Evolutionary conservation across 2,888 invertebrate species (phyloP), one percentile per base, ranked within the genome.

Genomic region (Cerceris rybyensis): DNA sequence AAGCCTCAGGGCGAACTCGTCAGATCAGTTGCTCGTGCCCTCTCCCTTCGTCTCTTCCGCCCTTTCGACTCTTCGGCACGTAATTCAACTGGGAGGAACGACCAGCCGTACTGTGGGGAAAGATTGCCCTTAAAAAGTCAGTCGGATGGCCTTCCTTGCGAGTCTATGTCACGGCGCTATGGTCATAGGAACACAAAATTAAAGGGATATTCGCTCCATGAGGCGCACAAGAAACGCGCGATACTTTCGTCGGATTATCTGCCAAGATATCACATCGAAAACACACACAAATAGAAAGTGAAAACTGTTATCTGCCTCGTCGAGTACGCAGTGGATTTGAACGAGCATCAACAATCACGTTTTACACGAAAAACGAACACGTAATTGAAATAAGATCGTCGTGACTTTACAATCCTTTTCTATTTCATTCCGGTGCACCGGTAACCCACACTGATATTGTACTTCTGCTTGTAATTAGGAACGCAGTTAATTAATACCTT

Each of bases 231-330:
- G 64, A 57, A 61, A 65, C 73, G 65, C 72, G 66, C 59, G 65
- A 69, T 80, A 82, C 70, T 75, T 80, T 74, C 60, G 57, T 64
- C 73, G 68, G 68, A 49, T 57, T 81, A 70, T 70, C 72, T 28
- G 78, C 72, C 72, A 81, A 78, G 49, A 70, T 69, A 60, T 78
- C 78, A 78, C 84, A 83, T 78, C 70, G 70, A 83, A 83, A 76
- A 77, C 70, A 83, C 75, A 78, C 70, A 80, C 68, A 83, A 82
- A 81, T 78, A 73, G 81, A 78, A 83, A 81, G 83, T 83, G 74
- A 78, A 83, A 79, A 75, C 57, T 70, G 57, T 70, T 60, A 49
- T 41, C 55, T 39, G 49, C 59, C 28, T 55, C 64, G 55, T 42
- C 79, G 67, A 28, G 13, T 7, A 8, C 41, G 55, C 16, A 43